Percentiles rank a stretch among this genome's conserved stretches.
Conservation (phyloP, 2,797 vertebrate species). For the Sarcophilus harrisii region DNA sequence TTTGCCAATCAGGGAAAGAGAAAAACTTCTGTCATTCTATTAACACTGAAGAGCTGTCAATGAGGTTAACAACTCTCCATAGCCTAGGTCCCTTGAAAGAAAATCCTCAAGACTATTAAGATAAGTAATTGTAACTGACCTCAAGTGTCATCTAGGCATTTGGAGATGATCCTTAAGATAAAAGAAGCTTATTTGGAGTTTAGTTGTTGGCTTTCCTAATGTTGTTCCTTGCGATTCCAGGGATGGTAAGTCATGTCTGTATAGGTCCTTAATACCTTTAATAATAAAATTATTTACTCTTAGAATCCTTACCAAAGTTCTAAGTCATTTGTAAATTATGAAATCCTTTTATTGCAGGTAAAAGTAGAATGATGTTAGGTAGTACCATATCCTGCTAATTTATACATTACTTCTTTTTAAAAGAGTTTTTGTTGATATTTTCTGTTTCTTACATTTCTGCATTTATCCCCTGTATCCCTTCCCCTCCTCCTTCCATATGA, state of each 20-base stretch:
- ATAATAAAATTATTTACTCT: conserved; percentile 57
- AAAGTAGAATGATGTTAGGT: not conserved
- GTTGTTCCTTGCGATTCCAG: conserved; percentile 32
- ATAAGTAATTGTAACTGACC: conserved; percentile 36
- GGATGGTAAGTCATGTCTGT: not conserved
- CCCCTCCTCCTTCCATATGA: not conserved
- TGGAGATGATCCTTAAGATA: conserved; percentile 51
- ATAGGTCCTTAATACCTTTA: conserved; percentile 38
- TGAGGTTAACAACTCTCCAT: conserved; percentile 35
- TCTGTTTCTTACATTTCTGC: not conserved
- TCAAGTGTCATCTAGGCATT: conserved; percentile 37
- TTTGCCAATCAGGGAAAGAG: conserved; percentile 19
- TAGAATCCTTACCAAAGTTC: conserved; percentile 42
- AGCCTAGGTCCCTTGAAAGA: conserved; percentile 38
- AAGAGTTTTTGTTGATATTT: not conserved
- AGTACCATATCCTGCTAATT: not conserved
- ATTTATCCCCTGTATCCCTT: no score
- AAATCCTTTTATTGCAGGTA: not conserved
- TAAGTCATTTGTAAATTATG: conserved; percentile 26
- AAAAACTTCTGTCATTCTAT: conserved; percentile 39
- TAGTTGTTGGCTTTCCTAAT: conserved; percentile 37
- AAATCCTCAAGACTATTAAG: conserved; percentile 43
- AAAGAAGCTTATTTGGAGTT: conserved; percentile 54
- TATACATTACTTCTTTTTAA: not conserved
- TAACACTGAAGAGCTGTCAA: conserved; percentile 42